Evolutionary conservation across 2,113 vertebrate species (phyloP), one percentile per base, ranked within the genome.

Genomic region (Turnix velox): DNA sequence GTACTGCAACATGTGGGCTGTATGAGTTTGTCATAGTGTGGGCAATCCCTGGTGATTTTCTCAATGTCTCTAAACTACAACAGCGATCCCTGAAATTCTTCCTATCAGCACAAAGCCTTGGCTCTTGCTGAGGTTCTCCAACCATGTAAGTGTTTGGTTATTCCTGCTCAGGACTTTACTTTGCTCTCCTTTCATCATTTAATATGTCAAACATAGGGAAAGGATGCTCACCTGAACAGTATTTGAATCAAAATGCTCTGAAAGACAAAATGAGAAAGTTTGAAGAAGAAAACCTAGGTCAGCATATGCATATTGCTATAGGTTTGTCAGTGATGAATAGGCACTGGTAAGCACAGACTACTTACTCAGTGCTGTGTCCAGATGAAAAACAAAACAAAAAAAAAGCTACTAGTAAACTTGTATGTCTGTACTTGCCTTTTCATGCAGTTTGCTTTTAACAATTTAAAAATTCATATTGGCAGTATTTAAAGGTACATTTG

Each of bases 251-350:
- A 77, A 90, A 31, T 67, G 35, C 49, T 37, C 30, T 55, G 27
- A 74, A 74, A 74, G 63, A 63, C 39, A 73, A 80, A 93, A 27
- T 16, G 14, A 81, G 81, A 4, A 83, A 88, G 28, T 89, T 69
- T 48, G 71, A 51, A 61, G 61, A 54, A 52, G n/a, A 82, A 87
- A 89, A 72, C 52, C 16, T 3, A 1, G 18, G 30, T 86, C 87
- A 75, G 52, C 28, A 9, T 52, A 14, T 7, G 14, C 35, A 25
- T 8, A 18, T 43, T 4, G 3, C 59, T 67, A 0, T 10, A 48
- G 33, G 31, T 62, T 66, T 74, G 80, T 12, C 30, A 84, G n/a
- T 37, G 33, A 25, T 46, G 33, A 18, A 4, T 27, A 42, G 52
- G 22, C 54, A 6, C 52, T 68, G 48, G 48, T 22, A 19, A 87